These are phyloP conservation scores for Mus musculus DNA, from an alignment of 2,113 vertebrate genomes.

Conservation along the genomic window DNA sequence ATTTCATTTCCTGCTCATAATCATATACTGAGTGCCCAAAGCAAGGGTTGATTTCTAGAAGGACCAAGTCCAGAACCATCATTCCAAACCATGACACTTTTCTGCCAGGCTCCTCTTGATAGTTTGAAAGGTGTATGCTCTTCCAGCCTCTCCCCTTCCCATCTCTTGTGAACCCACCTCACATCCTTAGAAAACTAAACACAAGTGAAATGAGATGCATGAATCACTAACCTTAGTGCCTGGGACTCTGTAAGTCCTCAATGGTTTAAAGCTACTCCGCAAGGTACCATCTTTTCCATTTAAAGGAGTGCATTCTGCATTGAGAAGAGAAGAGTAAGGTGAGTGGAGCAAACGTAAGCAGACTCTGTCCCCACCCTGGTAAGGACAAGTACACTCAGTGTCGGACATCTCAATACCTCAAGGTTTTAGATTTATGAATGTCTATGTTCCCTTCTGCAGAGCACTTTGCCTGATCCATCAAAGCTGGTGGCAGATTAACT, in stretches of 20 bases:
- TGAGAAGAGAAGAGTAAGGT: constrained; percentile 1
- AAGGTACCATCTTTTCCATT: not conserved
- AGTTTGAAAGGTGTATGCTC: not conserved
- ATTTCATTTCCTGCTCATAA: not conserved
- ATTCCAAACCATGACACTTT: not conserved
- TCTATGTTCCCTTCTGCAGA: constrained; percentile 15
- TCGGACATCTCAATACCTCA: constrained; percentile 36
- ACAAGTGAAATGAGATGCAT: not conserved
- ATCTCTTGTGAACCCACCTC: not conserved
- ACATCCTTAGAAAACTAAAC: not conserved
- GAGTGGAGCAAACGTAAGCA: not conserved
- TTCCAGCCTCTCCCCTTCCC: not conserved
- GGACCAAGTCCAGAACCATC: not conserved
- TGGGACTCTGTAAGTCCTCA: not conserved
- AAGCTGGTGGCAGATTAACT: constrained; percentile 30
- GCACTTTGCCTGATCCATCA: constrained; percentile 54
- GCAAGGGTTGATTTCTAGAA: not conserved
- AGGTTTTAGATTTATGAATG: constrained; percentile 60
- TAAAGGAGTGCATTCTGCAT: not conserved
- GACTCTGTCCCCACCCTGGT: not conserved
- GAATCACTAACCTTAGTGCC: not conserved
- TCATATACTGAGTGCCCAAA: not conserved
- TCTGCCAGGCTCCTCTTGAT: not conserved
- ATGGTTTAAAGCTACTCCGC: not conserved
- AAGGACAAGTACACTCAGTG: not conserved